These are phyloP conservation scores for Mallateleia sp. DNA, from an alignment of 2,888 invertebrate genomes.

Conservation along the genomic window DNA sequence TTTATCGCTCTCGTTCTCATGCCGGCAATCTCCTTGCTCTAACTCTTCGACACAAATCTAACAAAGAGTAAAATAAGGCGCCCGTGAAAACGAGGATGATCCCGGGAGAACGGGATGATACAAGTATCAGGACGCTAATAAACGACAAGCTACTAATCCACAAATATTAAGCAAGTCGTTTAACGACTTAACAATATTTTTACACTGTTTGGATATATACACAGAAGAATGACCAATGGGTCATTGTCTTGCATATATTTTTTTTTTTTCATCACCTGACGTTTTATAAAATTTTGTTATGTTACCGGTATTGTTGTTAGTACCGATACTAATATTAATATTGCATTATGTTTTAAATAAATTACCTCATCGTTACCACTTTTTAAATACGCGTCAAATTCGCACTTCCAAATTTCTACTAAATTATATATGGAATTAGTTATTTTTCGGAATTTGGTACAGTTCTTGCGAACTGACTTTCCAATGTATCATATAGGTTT, in stretches of 20 bases:
- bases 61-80: constrained; percentile 87
- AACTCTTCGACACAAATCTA: constrained; percentile 83
- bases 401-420: constrained; percentile 38
- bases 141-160: constrained; percentile 79
- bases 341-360: neutral
- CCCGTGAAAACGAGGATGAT: constrained; percentile 79
- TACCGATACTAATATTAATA: neutral
- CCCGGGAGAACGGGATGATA: constrained; percentile 35
- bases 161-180: no score
- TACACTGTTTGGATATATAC: no score
- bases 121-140: constrained; percentile 78
- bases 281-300: constrained; percentile 3
- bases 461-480: neutral
- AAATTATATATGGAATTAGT: constrained; percentile 12
- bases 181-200: neutral
- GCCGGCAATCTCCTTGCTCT: constrained; percentile 82
- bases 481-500: neutral
- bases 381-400: constrained; percentile 18
- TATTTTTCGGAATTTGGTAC: neutral
- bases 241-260: constrained; percentile 79
- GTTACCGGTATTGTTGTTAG: constrained; percentile 17
- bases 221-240: neutral
- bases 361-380: neutral
- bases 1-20: constrained; percentile 80
- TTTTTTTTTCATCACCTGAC: constrained; percentile 21